Evolutionary conservation across 1,140 invertebrate genomes (phyloP), one percentile per base, ranked within the genome.

Genomic region (Thalassaphorura encarpata): DNA sequence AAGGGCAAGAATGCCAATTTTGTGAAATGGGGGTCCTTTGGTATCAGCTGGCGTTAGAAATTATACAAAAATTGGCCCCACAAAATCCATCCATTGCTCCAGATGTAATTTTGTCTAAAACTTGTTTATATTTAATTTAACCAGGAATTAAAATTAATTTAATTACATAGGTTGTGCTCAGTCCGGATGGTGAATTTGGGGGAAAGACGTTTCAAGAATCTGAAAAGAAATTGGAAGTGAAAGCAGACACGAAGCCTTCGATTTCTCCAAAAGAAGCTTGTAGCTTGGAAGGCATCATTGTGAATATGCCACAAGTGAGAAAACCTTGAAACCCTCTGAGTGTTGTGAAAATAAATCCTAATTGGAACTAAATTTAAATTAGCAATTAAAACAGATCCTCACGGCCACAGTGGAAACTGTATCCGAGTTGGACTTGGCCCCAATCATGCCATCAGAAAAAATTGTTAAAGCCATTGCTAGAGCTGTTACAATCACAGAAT

Each of bases 21-120:
- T 97, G 94, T 72, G 90, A 95, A 70, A 84, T 91, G 40, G 83
- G 83, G 43, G 85, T 92, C 8, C 84, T 95, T 68, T 96, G 91
- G 84, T 90, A 96, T 73, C 92, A 97, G 70, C 71, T 95, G 15
- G 83, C 85, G 36, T 77, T 87, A 26, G 80, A 87, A 62, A 72
- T 93, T 16, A 78, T 93, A 43, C 79, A 83, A 62, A 86, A 87
- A 64, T 79, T 90, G 69, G 84, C 81, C 41, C 85, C 86, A 0
- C 76, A 81, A 64, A 79, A 80, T 67, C 80, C 81, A 1, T 80
- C 80, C n/a, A 75, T 82, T 67, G 81, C 81, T 33, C 83, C 83
- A n/a, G 83, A 87, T 73, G 84, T 88, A 76, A 79, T 77, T 74
- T 51, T 24, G 48, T 31, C 24, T 39, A 48, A 23, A 57, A 42